Evolutionary conservation across 2,113 vertebrate species (phyloP), one percentile per base, ranked within the genome.

Genomic region (Corythaixoides concolor): DNA sequence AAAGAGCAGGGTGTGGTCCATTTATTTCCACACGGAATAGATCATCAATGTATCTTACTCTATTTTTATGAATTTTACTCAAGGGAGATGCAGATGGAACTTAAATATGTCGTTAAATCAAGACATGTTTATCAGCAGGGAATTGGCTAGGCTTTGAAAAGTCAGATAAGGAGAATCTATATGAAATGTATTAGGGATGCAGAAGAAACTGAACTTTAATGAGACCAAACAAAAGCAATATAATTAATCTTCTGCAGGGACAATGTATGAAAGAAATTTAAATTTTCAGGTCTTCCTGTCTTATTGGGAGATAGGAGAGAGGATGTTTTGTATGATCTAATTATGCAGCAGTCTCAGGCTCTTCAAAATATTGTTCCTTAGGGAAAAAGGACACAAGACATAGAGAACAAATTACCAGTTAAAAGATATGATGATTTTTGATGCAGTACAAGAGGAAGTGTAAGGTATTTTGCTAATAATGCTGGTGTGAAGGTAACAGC

Each of bases 301-400:
- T 85, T 75, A 68, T 3, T 82, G n/a, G 28, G 62, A 70, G 58
- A 55, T 21, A 28, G 35, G 37, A 18, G 81, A 64, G 50, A 0
- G 23, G 39, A 72, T 84, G 39, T 37, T 92, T 92, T 55, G 43
- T 85, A 35, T 87, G n/a, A 84, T 96, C 85, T 88, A 85, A 96
- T 87, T 85, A 93, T 78, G 62, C 5, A 5, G 5, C 64, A 91
- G 39, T 78, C 74, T 87, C 21, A 12, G 49, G n/a, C 52, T 78
- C 45, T 87, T 93, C 39, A 93, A 91, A 79, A 73, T 68, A 55
- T 35, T 88, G 24, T 73, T 79, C 50, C 85, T 72, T 19, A 21
- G 70, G 55, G 75, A 45, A 53, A 76, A 80, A 73, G 41, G 88
- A 58, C 78, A 83, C 22, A 62, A 88, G 74, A 58, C 16, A 37